phyloP scores from a whole-genome alignment of 2,888 invertebrate genomes.

The Aporophyla lueneburgensis region DNA sequence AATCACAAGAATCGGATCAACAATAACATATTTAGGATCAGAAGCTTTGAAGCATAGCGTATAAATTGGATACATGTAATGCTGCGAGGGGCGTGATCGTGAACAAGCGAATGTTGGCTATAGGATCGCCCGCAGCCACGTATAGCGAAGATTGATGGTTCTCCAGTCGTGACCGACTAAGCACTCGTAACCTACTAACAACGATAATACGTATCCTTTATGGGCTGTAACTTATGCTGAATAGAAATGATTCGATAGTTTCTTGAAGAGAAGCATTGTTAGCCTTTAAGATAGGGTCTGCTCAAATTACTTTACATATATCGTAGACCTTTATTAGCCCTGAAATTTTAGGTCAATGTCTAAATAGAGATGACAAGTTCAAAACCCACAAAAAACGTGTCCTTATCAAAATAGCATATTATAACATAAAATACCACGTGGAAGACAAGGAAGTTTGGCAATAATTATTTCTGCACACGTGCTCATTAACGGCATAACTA shows the following conservation, averaged over 20 bases:
- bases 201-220: conserved; percentile 39
- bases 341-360: not conserved
- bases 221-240: conserved; percentile 17
- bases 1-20: not conserved
- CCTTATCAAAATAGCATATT: no score
- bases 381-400: no score
- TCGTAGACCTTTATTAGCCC: not conserved
- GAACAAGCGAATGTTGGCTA: conserved; percentile 6
- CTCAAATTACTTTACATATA: not conserved
- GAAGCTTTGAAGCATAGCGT: not conserved
- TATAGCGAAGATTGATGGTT: conserved; percentile 52
- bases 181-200: conserved; percentile 40
- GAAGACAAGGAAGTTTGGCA: no score
- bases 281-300: not conserved
- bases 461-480: no score
- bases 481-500: no score
- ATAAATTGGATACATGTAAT: conserved; percentile 13
- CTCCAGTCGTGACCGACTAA: conserved; percentile 38
- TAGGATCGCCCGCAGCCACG: conserved; percentile 38
- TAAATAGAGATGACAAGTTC: not conserved
- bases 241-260: conserved; percentile 11
- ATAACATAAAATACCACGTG: no score
- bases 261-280: not conserved
- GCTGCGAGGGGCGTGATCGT: conserved; percentile 8
- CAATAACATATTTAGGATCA: conserved; percentile 3